These are phyloP conservation scores for Arnoldichthys spilopterus DNA, from an alignment of 2,797 vertebrate species.

Conservation along the genomic window DNA sequence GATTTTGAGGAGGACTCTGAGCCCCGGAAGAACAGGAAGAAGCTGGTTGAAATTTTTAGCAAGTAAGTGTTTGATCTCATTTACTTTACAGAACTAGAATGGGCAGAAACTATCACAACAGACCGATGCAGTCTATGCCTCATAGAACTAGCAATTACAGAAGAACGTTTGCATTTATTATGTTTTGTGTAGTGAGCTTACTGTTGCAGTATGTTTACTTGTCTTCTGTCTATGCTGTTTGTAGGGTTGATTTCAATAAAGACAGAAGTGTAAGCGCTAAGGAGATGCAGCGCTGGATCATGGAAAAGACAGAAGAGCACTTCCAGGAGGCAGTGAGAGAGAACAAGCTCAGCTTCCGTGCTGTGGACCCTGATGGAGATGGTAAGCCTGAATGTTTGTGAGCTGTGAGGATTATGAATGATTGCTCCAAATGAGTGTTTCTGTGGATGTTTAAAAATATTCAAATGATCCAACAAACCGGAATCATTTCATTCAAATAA, in stretches of 20 bases:
- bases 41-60: slow-evolving; percentile 89
- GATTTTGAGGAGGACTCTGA: slow-evolving; percentile 94
- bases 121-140: no score
- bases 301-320: slow-evolving; percentile 96
- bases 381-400: slow-evolving; percentile 82
- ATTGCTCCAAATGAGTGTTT: not conserved
- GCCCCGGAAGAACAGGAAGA: slow-evolving; percentile 88
- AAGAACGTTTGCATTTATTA: no score
- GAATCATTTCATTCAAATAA: not conserved
- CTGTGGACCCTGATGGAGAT: slow-evolving; percentile 92
- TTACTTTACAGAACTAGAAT: no score
- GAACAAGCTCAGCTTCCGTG: slow-evolving; percentile 90
- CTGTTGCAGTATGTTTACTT: not conserved
- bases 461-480: not conserved
- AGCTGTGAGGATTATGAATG: no score
- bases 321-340: slow-evolving; percentile 92
- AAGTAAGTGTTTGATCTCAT: slow-evolving; percentile 85
- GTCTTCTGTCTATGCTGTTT: not conserved
- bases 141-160: no score
- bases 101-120: no score
- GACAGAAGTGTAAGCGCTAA: slow-evolving; percentile 90
- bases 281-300: slow-evolving; percentile 97
- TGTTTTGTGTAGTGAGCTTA: no score
- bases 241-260: slow-evolving; percentile 89
- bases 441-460: not conserved